phyloP scores from a whole-genome alignment of 1,140 invertebrate species.

The Bombus picipes region DNA sequence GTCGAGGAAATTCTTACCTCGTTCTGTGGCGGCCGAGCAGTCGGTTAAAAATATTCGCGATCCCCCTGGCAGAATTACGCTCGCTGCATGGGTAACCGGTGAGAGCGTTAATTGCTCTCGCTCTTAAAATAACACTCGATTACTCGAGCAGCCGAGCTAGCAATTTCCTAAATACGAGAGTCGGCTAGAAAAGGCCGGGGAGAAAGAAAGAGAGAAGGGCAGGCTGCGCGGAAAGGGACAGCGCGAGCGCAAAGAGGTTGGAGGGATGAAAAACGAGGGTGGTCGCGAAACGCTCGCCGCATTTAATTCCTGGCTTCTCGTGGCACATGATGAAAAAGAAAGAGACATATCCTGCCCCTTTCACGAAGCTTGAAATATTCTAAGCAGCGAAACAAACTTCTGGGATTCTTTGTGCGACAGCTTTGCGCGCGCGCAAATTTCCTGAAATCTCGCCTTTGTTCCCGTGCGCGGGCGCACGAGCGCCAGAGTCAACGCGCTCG shows the following conservation, averaged over 20 bases:
- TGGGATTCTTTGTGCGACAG: neutral
- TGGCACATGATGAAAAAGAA: neutral
- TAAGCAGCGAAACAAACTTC: conserved; percentile 15
- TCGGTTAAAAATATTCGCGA: conserved; percentile 55
- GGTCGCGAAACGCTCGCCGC: conserved; percentile 19
- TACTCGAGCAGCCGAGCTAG: conserved; percentile 36
- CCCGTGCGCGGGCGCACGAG: neutral
- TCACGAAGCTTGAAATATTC: conserved; percentile 24
- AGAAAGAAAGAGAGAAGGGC: neutral
- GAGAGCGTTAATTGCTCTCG: conserved; percentile 58
- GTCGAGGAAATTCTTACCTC: conserved; percentile 34
- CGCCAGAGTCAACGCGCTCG: neutral
- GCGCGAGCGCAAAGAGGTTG: neutral
- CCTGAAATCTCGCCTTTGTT: conserved; percentile 5
- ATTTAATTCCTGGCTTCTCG: conserved; percentile 38
- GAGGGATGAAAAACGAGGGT: conserved; percentile 45
- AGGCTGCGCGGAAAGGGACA: neutral
- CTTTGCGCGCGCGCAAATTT: neutral
- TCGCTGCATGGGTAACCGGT: conserved; percentile 33
- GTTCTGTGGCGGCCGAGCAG: neutral
- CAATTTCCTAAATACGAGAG: conserved; percentile 60
- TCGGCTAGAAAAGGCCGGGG: neutral
- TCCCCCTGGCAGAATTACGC: conserved; percentile 19
- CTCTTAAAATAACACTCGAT: conserved; percentile 66
- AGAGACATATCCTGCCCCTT: neutral